Percentiles rank a stretch among this genome's conserved stretches.
Conservation (phyloP, 2,113 vertebrate genomes). For the Chionomys nivalis region DNA sequence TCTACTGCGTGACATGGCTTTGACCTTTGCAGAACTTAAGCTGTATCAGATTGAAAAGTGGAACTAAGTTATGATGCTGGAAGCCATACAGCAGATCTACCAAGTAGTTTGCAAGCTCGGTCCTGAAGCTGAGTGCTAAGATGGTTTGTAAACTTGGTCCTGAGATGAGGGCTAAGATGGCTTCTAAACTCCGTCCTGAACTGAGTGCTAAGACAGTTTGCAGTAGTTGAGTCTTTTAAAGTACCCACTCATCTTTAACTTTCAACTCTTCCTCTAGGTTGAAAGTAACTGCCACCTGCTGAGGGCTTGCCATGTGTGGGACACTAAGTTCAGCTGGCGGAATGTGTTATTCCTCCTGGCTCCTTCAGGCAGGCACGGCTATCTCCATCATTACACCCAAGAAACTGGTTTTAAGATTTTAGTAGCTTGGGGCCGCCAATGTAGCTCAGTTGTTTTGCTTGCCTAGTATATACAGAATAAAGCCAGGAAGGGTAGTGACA, state of each 20-base stretch:
- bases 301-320: background rate
- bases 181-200: background rate
- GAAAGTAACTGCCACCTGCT: background rate
- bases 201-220: background rate
- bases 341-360: background rate
- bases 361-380: background rate
- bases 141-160: no score
- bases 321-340: background rate
- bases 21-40: background rate
- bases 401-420: background rate
- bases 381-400: background rate
- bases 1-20: background rate
- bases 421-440: background rate
- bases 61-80: background rate
- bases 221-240: background rate
- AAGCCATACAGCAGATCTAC: background rate
- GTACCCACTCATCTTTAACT: background rate
- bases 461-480: no score
- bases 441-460: background rate
- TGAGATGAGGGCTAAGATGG: background rate
- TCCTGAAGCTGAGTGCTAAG: background rate
- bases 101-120: background rate
- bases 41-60: conserved; percentile 10
- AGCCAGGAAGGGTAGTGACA: background rate
- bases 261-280: background rate